Conservation (phyloP, 2,113 vertebrate species). For the Cnemophilus loriae region DNA sequence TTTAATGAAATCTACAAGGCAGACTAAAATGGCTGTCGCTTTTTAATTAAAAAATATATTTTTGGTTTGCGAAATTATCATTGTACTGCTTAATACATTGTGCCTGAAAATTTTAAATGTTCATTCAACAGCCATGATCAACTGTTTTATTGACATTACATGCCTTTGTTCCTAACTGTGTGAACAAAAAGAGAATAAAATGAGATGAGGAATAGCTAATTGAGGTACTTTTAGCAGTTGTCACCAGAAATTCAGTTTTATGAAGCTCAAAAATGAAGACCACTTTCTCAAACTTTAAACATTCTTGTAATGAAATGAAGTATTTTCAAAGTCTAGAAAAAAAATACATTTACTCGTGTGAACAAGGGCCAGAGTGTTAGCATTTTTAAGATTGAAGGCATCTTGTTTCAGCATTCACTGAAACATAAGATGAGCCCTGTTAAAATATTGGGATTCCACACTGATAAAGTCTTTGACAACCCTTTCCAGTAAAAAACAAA, state of each 20-base stretch:
- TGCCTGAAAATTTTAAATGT: background rate
- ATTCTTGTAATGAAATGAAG: background rate
- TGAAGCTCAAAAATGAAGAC: background rate
- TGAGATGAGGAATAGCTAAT: fast-evolving
- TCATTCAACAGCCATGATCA: background rate
- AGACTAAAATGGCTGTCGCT: background rate
- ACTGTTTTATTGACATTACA: background rate
- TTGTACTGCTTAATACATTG: background rate
- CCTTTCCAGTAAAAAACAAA: background rate
- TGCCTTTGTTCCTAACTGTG: background rate
- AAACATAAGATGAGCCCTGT: background rate
- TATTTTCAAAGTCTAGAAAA: background rate
- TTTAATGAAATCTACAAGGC: background rate
- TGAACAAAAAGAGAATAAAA: background rate
- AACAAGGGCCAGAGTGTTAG: background rate
- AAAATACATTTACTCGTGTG: background rate
- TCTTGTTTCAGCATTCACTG: background rate
- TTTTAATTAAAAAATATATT: background rate
- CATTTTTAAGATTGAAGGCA: background rate
- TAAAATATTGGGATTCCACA: background rate
- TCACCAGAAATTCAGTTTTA: background rate
- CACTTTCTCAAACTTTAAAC: background rate
- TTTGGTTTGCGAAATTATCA: background rate
- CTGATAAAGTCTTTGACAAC: background rate
- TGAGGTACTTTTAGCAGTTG: background rate